phyloP scores from a whole-genome alignment of 2,888 invertebrate species.

The Lithophane ornitopus region DNA sequence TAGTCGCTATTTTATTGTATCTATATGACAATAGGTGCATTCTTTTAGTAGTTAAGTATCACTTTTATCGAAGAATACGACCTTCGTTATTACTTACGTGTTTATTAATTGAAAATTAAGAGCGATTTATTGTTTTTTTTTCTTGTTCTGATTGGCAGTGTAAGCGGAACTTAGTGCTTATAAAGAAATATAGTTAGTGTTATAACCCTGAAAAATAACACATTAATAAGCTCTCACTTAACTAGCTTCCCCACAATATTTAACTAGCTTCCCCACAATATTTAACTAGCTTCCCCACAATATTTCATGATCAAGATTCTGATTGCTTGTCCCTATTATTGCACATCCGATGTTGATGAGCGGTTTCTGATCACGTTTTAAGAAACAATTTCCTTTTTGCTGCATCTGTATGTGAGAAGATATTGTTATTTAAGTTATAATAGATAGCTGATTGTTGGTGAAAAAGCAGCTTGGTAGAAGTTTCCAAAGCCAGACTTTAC shows the following conservation, averaged over 20 bases:
- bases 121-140: too few species aligned
- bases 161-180: too few species aligned
- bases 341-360: conserved; percentile 61
- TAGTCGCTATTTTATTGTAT: conserved; percentile 16
- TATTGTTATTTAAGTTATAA: conserved; percentile 7
- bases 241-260: not conserved
- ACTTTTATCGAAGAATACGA: not conserved
- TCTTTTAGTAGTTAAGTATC: conserved; percentile 17
- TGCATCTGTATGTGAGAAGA: conserved; percentile 11
- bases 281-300: not conserved
- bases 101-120: not conserved
- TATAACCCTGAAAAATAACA: not conserved
- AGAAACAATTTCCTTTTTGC: conserved; percentile 17
- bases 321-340: conserved; percentile 15
- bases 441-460: not conserved
- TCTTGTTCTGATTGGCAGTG: too few species aligned
- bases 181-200: not conserved
- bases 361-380: conserved; percentile 39
- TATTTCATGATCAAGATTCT: conserved; percentile 27
- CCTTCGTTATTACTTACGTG: not conserved
- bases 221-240: not conserved
- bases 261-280: not conserved
- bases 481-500: too few species aligned
- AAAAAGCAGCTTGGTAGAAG: not conserved
- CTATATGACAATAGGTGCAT: conserved; percentile 14